A percentile compares a stretch with the other conserved stretches of the same genome.
phyloP scores from a whole-genome alignment of 2,113 vertebrate species.

The Physeter macrocephalus region DNA sequence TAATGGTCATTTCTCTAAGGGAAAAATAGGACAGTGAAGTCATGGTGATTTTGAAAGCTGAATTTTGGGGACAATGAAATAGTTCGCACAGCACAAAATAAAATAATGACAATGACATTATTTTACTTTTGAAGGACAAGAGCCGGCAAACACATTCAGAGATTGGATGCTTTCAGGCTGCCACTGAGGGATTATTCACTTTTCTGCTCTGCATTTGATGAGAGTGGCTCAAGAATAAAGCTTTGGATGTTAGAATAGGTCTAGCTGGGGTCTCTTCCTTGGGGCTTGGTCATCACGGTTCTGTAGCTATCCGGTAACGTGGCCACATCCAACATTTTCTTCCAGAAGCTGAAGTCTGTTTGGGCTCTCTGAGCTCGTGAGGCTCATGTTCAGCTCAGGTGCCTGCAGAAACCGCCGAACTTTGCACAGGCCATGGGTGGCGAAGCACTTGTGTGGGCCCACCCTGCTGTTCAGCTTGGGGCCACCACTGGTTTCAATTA shows the following conservation, averaged over 20 bases:
- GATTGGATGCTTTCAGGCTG: neutral
- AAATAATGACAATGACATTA: neutral
- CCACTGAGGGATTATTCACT: neutral
- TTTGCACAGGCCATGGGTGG: neutral
- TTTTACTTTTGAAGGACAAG: slow-evolving; percentile 24
- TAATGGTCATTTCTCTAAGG: neutral
- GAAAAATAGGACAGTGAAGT: neutral
- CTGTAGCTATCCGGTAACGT: neutral
- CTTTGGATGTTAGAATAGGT: neutral
- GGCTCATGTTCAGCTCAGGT: neutral
- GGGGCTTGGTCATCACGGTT: neutral
- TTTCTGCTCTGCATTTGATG: neutral
- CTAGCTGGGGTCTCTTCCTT: neutral
- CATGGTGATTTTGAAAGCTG: neutral
- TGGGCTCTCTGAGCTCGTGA: neutral
- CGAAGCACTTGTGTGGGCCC: neutral
- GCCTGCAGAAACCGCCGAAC: neutral
- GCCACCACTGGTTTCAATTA: slow-evolving; percentile 51
- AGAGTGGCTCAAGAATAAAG: neutral
- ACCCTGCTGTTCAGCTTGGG: slow-evolving; percentile 52
- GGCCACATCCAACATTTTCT: neutral
- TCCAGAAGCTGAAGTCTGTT: neutral
- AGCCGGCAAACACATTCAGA: neutral
- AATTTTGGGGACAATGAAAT: neutral
- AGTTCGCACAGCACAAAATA: neutral